Percentiles rank a stretch among this genome's conserved stretches.
Conservation (phyloP, 53 echinoderm and acorn worm species). For the Pentamera pediparva region DNA sequence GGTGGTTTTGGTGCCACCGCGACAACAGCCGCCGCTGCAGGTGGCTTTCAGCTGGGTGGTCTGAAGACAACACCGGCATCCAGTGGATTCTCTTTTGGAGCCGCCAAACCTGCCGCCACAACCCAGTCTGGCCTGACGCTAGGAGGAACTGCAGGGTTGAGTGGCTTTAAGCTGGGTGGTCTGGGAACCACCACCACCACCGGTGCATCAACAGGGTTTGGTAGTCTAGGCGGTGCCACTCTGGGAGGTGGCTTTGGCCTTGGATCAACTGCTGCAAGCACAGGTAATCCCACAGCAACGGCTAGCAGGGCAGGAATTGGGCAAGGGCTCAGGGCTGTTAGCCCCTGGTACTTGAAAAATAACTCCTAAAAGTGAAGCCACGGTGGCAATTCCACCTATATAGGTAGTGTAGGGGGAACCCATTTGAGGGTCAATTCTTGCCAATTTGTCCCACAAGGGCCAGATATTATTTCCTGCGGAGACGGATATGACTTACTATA, state of each 20-base stretch:
- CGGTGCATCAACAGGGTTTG: neutral
- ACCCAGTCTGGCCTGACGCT: slow-evolving; percentile 7
- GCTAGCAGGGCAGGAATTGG: too few relatives aligned
- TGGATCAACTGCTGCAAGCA: neutral
- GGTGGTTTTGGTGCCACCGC: slow-evolving; percentile 9
- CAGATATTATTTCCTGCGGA: too few relatives aligned
- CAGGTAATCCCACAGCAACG: slow-evolving; percentile 20
- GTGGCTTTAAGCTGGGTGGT: slow-evolving; percentile 3
- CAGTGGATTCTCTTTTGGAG: slow-evolving; percentile 12
- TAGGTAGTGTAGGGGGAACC: too few relatives aligned
- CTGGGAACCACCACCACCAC: neutral
- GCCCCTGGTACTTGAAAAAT: too few relatives aligned
- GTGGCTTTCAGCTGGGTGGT: slow-evolving; percentile 15
- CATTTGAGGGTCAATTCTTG: too few relatives aligned
- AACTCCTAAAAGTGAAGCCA: too few relatives aligned
- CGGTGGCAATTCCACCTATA: too few relatives aligned
- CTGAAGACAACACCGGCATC: slow-evolving; percentile 2
- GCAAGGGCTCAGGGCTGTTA: too few relatives aligned
- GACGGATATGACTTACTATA: too few relatives aligned
- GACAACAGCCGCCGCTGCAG: neutral
- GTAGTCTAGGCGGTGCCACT: neutral
- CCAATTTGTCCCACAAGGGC: too few relatives aligned
- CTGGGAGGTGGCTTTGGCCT: slow-evolving; percentile 18
- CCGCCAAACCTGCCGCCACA: slow-evolving; percentile 5
- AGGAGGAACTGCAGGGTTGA: neutral